A percentile compares a stretch with the other conserved stretches of the same genome.
Evolutionary conservation across 2,888 invertebrate species (phyloP).

Genomic region (Eupithecia centaureata): DNA sequence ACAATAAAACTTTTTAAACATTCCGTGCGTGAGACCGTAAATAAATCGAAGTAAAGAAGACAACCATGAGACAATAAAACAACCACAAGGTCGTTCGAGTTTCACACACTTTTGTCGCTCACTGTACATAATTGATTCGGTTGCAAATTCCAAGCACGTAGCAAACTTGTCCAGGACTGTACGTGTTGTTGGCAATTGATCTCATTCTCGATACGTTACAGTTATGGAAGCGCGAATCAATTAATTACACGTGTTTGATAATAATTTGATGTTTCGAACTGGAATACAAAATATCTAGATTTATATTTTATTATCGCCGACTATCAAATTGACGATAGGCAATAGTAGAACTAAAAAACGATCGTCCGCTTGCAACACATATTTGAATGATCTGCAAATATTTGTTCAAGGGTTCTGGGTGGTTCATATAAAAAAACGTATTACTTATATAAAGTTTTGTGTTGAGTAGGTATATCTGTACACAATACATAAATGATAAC

Average conservation of each 20-base stretch:
- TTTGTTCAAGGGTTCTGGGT: too few species aligned
- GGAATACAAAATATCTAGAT: not conserved
- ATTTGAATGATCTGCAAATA: too few species aligned
- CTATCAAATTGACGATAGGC: too few species aligned
- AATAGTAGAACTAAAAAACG: too few species aligned
- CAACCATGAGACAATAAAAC: conserved; percentile 33
- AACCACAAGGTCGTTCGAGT: conserved; percentile 28
- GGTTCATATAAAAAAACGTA: too few species aligned
- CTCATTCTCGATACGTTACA: conserved; percentile 57
- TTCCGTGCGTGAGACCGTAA: conserved; percentile 26
- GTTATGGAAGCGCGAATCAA: conserved; percentile 43
- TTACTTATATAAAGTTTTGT: too few species aligned
- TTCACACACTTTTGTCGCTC: conserved; percentile 35
- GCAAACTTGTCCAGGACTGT: conserved; percentile 57
- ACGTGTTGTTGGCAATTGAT: conserved; percentile 56
- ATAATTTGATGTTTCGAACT: conserved; percentile 1
- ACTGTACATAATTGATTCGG: conserved; percentile 46
- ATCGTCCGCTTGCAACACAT: too few species aligned
- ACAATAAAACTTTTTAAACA: conserved; percentile 14
- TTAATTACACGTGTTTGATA: conserved; percentile 42
- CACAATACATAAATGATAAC: too few species aligned
- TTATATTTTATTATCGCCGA: not conserved
- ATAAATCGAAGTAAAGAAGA: conserved; percentile 31
- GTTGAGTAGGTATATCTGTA: too few species aligned
- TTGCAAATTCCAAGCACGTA: conserved; percentile 70